Base-by-base conservation (phyloP, 2,888 invertebrate species). In the Acleris emargana region DNA sequence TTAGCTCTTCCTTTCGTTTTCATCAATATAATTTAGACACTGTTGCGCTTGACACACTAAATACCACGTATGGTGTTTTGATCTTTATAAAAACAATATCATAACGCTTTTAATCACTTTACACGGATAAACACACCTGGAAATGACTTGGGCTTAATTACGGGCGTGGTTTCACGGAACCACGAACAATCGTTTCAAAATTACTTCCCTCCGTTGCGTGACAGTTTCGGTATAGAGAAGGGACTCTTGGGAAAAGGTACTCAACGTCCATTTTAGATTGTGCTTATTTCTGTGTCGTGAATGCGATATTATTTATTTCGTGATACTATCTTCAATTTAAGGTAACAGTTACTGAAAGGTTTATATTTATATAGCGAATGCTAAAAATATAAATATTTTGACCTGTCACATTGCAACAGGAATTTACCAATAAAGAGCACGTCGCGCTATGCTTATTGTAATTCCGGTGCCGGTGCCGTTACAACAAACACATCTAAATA, bases 121-220 rank as follows among this genome's bases (percentile, higher is more conserved):
- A 43, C n/a, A 28, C 57, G 51, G 50, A 62, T 51, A 52, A 62
- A 43, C 25, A 32, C 51, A 51, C 28, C 51, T 32, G 20, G 32
- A 57, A 62, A 62, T 62, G 52, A 20, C 32, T 43, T 45, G 18
- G 25, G 42, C 43, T 57, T 43, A 57, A 62, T 50, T 51, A 57
- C 28, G 51, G 28, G 50, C 28, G 25, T 18, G 47, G 32, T 25
- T 45, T n/a, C 45, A 28, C 53, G 32, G 18, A 38, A 52, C 53
- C 32, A 18, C 38, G 18, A 38, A 53, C 18, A 11, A 32, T 0
- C 38, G 38, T 38, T 38, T 38, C 38, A 13, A 9, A 38, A 13
- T 38, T 38, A 3, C 11, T 13, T 13, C 3, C 38, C 13, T 38
- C 13, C 11, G 38, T 38, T 38, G 50, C 55, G 50, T 62, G 51